Base-by-base conservation (phyloP, 2,113 vertebrate species). In the Naja naja region DNA sequence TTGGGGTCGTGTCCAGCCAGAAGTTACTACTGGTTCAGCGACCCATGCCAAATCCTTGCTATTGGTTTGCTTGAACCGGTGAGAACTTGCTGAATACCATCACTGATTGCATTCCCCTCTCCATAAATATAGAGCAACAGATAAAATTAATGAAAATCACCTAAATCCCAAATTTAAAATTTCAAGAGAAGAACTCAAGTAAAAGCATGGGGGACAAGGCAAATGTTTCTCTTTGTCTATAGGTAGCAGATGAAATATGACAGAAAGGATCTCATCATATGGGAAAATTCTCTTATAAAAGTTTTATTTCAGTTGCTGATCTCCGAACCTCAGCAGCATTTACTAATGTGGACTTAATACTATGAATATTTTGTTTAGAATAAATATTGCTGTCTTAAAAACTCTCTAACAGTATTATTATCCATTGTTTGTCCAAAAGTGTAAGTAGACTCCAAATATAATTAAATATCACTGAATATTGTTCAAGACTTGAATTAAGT, bases 401-500 rank as follows among this genome's bases (percentile, higher is more conserved):
- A 34, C 9, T 39, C 10, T 88, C 3, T 87, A 88, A 85, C 11
- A 45, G 5, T 25, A n/a, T 20, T 88, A 6, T 81, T 81, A 39
- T 16, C 69, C n/a, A 7, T 1, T 39, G 16, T 20, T 81, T 20
- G 69, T 39, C 34, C 39, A 20, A 39, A 81, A 39, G 69, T 81
- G n/a, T 34, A 81, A 39, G 2, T 39, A 81, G 69, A 81, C 34
- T 81, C 69, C n/a, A 81, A 81, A 39, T 81, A 8, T 20, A 81
- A 74, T 74, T 39, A 81, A 39, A 81, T 20, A 18, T 81, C 69
- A 81, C 18, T 81, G 69, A 81, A 81, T 39, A 20, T 81, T 81
- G 49, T 81, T 90, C 86, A 54, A 88, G 54, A 89, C 96, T 69
- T 92, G 94, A 93, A 39, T 55, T 3, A 30, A 89, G 58, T 10